phyloP scores from a whole-genome alignment of 1,140 invertebrate species.

The Microplitis demolitor region DNA sequence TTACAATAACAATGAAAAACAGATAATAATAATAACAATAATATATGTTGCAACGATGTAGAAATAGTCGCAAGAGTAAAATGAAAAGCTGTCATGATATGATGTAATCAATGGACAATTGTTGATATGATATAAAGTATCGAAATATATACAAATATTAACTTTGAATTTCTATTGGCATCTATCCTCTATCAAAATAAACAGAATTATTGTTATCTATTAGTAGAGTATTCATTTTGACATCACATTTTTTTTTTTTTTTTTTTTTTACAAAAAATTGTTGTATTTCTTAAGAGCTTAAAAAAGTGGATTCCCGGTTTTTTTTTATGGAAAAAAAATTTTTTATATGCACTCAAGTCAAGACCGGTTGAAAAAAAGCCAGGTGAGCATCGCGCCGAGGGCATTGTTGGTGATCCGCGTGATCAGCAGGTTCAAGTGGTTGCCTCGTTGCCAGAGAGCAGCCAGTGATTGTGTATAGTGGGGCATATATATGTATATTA shows the following conservation, averaged over 20 bases:
- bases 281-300: neutral
- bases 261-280: neutral
- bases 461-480: too few species aligned
- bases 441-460: conserved; percentile 10
- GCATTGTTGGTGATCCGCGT: conserved; percentile 39
- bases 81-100: conserved; percentile 34
- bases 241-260: neutral
- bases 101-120: conserved; percentile 22
- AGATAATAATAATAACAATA: neutral
- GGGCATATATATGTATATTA: too few species aligned
- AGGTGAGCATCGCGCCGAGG: conserved; percentile 52
- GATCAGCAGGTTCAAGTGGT: conserved; percentile 53
- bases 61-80: neutral
- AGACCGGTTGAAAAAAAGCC: conserved; percentile 35
- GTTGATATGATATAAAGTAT: too few species aligned
- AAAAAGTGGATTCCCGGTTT: neutral
- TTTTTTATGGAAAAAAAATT: neutral
- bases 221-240: neutral
- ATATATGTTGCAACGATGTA: conserved; percentile 2
- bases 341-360: neutral
- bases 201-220: too few species aligned
- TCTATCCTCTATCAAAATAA: too few species aligned
- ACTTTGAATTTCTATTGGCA: too few species aligned
- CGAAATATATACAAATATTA: too few species aligned
- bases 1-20: conserved; percentile 10